These are phyloP conservation scores for Drosophila aff. DNA, from an alignment of 1,140 invertebrate genomes.

Conservation along the genomic window DNA sequence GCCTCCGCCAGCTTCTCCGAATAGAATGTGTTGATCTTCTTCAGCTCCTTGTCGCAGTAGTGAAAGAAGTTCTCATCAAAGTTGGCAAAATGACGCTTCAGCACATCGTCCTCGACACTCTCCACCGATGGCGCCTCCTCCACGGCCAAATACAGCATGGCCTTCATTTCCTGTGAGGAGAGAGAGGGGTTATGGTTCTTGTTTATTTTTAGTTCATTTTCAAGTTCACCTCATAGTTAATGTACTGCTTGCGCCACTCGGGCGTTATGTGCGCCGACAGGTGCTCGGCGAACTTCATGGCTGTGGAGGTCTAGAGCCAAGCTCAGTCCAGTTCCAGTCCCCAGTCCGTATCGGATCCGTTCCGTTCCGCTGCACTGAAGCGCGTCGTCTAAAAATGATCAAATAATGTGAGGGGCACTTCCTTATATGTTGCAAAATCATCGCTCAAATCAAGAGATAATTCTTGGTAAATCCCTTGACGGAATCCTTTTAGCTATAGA, in stretches of 20 bases:
- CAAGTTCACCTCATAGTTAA: conserved; percentile 96
- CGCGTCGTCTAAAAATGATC: conserved; percentile 41
- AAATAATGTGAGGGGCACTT: conserved; percentile 4
- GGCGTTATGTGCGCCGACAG: conserved; percentile 98
- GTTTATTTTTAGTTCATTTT: not conserved
- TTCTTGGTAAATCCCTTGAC: too few species aligned
- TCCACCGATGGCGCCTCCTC: conserved; percentile 95
- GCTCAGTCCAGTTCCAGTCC: not conserved
- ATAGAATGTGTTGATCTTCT: conserved; percentile 99
- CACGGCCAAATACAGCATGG: conserved; percentile 94
- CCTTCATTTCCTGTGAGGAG: conserved; percentile 93
- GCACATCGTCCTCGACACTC: conserved; percentile 94
- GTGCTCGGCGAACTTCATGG: conserved; percentile 99
- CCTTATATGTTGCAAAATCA: not conserved
- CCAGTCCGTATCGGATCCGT: conserved; percentile 12
- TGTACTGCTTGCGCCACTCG: conserved; percentile 99
- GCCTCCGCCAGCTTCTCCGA: conserved; percentile 99
- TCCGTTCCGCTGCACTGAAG: conserved; percentile 44
- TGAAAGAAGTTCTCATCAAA: conserved; percentile 98
- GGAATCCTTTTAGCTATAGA: too few species aligned
- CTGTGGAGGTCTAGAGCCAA: conserved; percentile 10
- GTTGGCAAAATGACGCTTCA: conserved; percentile 95
- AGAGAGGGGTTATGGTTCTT: too few species aligned
- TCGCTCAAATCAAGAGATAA: not conserved
- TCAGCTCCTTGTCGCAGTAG: conserved; percentile 97